These are phyloP conservation scores for Brachionus plicatilis DNA, from an alignment of 1,140 invertebrate genomes.

Conservation along the genomic window DNA sequence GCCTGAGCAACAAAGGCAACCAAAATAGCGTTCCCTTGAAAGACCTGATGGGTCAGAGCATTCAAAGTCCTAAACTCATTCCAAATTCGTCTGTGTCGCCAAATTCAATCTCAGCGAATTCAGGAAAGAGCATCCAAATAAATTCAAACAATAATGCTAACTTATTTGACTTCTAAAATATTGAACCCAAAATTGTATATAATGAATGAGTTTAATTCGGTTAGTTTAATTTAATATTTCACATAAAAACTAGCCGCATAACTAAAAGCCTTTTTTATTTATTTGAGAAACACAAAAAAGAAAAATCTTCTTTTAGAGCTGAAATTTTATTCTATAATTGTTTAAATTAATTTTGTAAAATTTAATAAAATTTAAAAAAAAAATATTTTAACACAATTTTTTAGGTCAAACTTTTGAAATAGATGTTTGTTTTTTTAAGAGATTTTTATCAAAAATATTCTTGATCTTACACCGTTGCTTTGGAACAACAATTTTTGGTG, in stretches of 20 bases:
- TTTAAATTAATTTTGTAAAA: background rate
- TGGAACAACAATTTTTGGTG: no score
- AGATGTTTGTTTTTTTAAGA: no score
- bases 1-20: background rate
- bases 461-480: no score
- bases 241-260: background rate
- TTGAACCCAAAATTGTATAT: background rate
- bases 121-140: background rate
- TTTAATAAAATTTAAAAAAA: background rate
- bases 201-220: background rate
- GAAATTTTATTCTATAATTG: background rate
- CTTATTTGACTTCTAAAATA: background rate
- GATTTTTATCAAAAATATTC: no score
- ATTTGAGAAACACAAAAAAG: background rate
- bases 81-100: background rate
- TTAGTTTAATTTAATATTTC: background rate
- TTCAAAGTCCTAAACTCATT: background rate
- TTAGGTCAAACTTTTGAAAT: background rate
- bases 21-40: conserved; percentile 32
- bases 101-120: background rate
- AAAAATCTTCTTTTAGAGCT: background rate
- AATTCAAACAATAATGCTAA: background rate
- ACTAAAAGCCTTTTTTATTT: background rate
- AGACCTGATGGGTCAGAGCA: background rate
- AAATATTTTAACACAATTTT: background rate